phyloP scores from a whole-genome alignment of 2,113 vertebrate genomes.

The Takifugu bimaculatus region DNA sequence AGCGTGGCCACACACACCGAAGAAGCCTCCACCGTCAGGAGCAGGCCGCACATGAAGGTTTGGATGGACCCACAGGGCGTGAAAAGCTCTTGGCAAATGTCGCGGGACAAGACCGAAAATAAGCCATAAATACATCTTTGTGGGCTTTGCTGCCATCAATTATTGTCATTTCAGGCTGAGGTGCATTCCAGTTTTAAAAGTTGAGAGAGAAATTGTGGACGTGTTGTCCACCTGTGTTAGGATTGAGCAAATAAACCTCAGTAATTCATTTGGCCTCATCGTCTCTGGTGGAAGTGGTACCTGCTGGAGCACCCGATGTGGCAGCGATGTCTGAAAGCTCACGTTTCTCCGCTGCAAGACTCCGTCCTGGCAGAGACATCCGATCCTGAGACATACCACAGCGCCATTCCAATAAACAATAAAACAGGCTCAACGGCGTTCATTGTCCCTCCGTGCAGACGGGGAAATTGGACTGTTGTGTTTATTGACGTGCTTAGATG shows the following conservation, averaged over 20 bases:
- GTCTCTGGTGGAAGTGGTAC: slow-evolving; percentile 48
- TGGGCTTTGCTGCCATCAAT: not conserved
- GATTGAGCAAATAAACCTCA: slow-evolving; percentile 44
- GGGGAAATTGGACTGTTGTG: slow-evolving; percentile 43
- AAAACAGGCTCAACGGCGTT: slow-evolving; percentile 32
- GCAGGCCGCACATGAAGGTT: slow-evolving; percentile 50
- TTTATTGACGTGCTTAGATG: slow-evolving; percentile 55
- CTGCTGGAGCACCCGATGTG: slow-evolving; percentile 8
- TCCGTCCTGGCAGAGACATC: slow-evolving; percentile 41
- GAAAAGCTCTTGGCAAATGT: slow-evolving; percentile 32
- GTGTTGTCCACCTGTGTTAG: slow-evolving; percentile 9
- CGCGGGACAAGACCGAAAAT: slow-evolving; percentile 1
- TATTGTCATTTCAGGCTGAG: not conserved
- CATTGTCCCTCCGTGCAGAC: slow-evolving; percentile 32
- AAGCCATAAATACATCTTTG: not conserved
- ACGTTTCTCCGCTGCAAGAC: slow-evolving; percentile 48
- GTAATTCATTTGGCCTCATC: slow-evolving; percentile 34
- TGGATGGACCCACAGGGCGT: slow-evolving; percentile 37
- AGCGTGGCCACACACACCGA: slow-evolving; percentile 66
- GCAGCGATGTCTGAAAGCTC: slow-evolving; percentile 38
- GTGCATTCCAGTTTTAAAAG: not conserved
- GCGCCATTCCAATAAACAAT: slow-evolving; percentile 52
- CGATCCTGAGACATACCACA: slow-evolving; percentile 49
- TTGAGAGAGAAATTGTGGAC: slow-evolving; percentile 1
- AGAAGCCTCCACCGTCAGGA: slow-evolving; percentile 57